Conservation (phyloP, 2,888 invertebrate genomes). For the Acrobeloides nanus region DNA sequence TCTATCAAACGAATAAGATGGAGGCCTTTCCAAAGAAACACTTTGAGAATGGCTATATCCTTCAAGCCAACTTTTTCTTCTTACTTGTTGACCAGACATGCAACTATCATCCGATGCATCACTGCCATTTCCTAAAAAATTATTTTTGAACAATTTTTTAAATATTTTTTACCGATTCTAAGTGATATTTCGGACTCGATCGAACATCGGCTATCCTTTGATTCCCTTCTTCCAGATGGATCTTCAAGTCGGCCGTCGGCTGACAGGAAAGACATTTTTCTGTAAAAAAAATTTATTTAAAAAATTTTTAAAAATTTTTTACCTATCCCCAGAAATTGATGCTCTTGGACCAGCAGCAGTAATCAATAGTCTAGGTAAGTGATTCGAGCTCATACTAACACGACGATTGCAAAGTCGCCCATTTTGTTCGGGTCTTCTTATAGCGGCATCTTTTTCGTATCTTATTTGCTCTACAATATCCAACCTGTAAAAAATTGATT, state of each 20-base stretch:
- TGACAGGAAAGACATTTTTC: constrained; percentile 51
- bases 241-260: constrained; percentile 52
- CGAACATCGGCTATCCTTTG: constrained; percentile 42
- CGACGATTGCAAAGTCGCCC: constrained; percentile 43
- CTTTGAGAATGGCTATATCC: constrained; percentile 33
- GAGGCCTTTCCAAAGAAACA: constrained; percentile 17
- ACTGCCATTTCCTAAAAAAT: constrained; percentile 24
- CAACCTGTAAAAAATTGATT: no score
- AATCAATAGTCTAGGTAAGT: constrained; percentile 50
- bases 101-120: constrained; percentile 31
- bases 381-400: constrained; percentile 47
- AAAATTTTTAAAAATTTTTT: constrained; percentile 7
- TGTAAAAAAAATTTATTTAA: constrained; percentile 7
- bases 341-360: constrained; percentile 51
- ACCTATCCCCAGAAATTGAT: constrained; percentile 39
- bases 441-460: constrained; percentile 43
- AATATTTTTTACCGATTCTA: constrained; percentile 26
- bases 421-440: constrained; percentile 12
- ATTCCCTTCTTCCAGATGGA: constrained; percentile 34
- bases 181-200: constrained; percentile 48
- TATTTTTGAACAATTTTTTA: not conserved
- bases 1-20: not conserved
- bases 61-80: constrained; percentile 50
- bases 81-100: constrained; percentile 20
- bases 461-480: constrained; percentile 50